Base-by-base conservation (phyloP, 2,797 vertebrate genomes). In the Labroides dimidiatus region DNA sequence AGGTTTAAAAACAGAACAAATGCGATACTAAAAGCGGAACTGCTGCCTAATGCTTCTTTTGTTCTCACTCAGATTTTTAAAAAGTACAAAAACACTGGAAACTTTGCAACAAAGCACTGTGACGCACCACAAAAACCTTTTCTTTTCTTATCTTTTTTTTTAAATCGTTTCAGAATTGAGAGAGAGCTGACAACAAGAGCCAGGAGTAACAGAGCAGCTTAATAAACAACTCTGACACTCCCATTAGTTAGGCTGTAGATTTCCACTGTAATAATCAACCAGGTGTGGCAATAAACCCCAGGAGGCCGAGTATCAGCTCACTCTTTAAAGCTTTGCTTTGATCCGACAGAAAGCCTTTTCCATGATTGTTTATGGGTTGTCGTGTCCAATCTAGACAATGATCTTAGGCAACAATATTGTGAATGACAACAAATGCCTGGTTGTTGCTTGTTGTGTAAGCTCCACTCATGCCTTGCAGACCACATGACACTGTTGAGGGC, bases 151-250 rank as follows among this genome's bases (percentile, higher is more conserved):
- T n/a, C 13, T 0, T n/a, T 33, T 33, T 41, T 48, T 14, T 37
- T 11, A 48, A 53, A 43, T 52, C 0, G 58, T 49, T 59, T 0
- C 16, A 58, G 27, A 21, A 21, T 12, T 63, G 19, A 21, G 21
- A 4, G 9, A 7, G 2, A n/a, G 12, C 23, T 13, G 33, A 54
- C 11, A 20, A 21, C 45, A 9, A 23, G n/a, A 30, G 36, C 20
- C 9, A 2, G 19, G 21, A 43, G 15, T 12, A 55, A 62, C 10
- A 23, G 17, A 13, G 54, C 49, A 49, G 75, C 33, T 87, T 85
- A 86, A 90, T 87, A 24, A 89, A 69, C 78, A 89, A 90, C 89
- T 69, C 61, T n/a, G 59, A 53, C 77, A 55, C 83, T 68, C 82
- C 82, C 61, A 37, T 58, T 41, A 66, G 80, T 80, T 69, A 78